These are phyloP conservation scores for Microctenopoma lineatum DNA, from an alignment of 2,797 vertebrate species.

Conservation along the genomic window DNA sequence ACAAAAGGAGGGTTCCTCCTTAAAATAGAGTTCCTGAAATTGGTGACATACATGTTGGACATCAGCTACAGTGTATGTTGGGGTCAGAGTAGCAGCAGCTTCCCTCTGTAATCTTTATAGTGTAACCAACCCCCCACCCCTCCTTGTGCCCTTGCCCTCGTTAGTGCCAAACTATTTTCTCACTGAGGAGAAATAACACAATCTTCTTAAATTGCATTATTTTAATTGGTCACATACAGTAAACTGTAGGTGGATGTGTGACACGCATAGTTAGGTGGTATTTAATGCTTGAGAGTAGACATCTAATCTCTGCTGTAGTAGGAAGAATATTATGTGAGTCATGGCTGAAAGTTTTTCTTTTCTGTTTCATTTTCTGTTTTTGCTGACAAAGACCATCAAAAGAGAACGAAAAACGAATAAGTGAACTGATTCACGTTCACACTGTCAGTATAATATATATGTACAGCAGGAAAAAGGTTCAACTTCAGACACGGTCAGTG, in stretches of 20 bases:
- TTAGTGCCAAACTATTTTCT: constrained; percentile 8
- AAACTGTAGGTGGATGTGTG: neutral
- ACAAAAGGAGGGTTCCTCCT: too few relatives aligned
- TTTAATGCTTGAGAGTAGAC: neutral
- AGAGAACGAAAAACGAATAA: constrained; percentile 38
- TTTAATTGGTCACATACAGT: neutral
- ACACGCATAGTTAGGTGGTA: neutral
- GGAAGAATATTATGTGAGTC: constrained; percentile 16
- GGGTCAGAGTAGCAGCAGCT: constrained; percentile 2
- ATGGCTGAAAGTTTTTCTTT: constrained; percentile 12
- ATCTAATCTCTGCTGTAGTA: constrained; percentile 1
- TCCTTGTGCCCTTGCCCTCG: constrained; percentile 1
- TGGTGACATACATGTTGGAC: neutral
- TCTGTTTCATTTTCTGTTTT: constrained; percentile 1
- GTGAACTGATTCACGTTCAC: constrained; percentile 23
- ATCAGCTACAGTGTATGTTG: neutral
- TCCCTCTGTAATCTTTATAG: neutral
- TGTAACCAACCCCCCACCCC: neutral
- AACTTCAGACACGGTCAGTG: constrained; percentile 25
- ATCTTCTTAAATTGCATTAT: neutral
- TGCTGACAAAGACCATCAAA: constrained; percentile 23
- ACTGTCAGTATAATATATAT: constrained; percentile 3
- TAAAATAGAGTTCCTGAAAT: too few relatives aligned
- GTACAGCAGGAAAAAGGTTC: constrained; percentile 7
- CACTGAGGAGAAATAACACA: neutral